These are phyloP conservation scores for Blastomussa wellsi DNA, from an alignment of 92 coral and sea anemone species.

Conservation along the genomic window DNA sequence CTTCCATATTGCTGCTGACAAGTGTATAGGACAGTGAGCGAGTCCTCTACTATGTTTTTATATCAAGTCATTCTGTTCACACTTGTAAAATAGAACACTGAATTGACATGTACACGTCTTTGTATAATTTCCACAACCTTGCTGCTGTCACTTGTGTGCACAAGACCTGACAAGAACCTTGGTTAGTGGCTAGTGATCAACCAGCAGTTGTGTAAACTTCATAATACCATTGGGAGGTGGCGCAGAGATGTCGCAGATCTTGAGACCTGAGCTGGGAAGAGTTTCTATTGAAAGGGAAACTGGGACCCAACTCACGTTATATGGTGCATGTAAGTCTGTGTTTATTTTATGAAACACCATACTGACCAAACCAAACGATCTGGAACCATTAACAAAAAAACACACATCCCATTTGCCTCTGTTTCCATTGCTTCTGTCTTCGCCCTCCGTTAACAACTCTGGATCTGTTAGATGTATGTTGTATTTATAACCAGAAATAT, in stretches of 20 bases:
- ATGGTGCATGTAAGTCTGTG: conserved; percentile 26
- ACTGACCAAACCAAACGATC: conserved; percentile 76
- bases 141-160: too few relatives aligned
- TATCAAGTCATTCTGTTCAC: too few relatives aligned
- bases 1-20: too few relatives aligned
- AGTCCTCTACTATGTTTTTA: too few relatives aligned
- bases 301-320: conserved; percentile 68
- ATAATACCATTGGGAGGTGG: conserved; percentile 89
- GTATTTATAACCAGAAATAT: conserved; percentile 72
- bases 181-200: conserved; percentile 36
- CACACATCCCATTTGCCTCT: conserved; percentile 67
- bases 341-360: conserved; percentile 72
- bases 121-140: too few relatives aligned
- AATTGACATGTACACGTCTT: too few relatives aligned
- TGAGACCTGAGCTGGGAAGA: conserved; percentile 74
- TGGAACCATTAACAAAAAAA: conserved; percentile 81
- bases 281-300: conserved; percentile 79
- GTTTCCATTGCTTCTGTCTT: background rate
- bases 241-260: conserved; percentile 80
- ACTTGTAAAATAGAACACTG: too few relatives aligned
- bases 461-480: conserved; percentile 14
- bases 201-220: conserved; percentile 75
- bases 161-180: too few relatives aligned
- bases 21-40: too few relatives aligned
- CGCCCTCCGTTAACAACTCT: background rate